These are phyloP conservation scores for Drosophila colorata DNA, from an alignment of 2,888 invertebrate genomes.

Conservation along the genomic window DNA sequence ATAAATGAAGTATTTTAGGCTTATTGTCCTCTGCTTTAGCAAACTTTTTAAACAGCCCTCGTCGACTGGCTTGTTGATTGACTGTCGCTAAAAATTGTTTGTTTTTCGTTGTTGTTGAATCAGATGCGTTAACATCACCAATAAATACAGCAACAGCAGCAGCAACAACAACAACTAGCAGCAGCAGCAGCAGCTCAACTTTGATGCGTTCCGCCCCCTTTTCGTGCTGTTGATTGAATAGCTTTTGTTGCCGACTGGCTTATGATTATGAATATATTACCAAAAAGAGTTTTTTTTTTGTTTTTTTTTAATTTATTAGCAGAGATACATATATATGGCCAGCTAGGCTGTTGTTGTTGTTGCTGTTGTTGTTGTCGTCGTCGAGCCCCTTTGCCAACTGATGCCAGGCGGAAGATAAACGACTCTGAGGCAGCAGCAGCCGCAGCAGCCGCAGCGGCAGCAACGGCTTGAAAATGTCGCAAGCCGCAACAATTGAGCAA, in stretches of 20 bases:
- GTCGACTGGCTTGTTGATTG: conserved; percentile 23
- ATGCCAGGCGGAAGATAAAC: conserved; percentile 65
- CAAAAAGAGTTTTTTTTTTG: conserved; percentile 47
- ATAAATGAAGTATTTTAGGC: no score
- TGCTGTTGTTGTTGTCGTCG: conserved; percentile 19
- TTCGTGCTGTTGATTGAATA: conserved; percentile 57
- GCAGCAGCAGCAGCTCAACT: conserved; percentile 12
- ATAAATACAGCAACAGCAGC: neutral
- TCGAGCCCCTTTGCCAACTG: conserved; percentile 39
- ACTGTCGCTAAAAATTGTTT: conserved; percentile 25
- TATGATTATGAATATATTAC: conserved; percentile 43
- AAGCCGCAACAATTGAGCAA: conserved; percentile 66
- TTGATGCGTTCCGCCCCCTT: conserved; percentile 22
- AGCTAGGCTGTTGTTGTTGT: conserved; percentile 6
- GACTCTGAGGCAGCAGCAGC: conserved; percentile 7
- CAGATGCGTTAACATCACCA: conserved; percentile 14
- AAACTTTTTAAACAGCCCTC: conserved; percentile 17
- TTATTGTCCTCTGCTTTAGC: no score
- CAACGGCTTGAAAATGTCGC: conserved; percentile 45
- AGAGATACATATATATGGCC: conserved; percentile 13
- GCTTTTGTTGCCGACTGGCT: conserved; percentile 36
- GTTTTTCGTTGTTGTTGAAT: conserved; percentile 21
- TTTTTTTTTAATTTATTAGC: conserved; percentile 51
- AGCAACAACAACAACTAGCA: conserved; percentile 8
- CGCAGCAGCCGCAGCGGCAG: conserved; percentile 7